phyloP scores from a whole-genome alignment of 1,140 invertebrate genomes.

The Pseudomyrmex dendroicus region DNA sequence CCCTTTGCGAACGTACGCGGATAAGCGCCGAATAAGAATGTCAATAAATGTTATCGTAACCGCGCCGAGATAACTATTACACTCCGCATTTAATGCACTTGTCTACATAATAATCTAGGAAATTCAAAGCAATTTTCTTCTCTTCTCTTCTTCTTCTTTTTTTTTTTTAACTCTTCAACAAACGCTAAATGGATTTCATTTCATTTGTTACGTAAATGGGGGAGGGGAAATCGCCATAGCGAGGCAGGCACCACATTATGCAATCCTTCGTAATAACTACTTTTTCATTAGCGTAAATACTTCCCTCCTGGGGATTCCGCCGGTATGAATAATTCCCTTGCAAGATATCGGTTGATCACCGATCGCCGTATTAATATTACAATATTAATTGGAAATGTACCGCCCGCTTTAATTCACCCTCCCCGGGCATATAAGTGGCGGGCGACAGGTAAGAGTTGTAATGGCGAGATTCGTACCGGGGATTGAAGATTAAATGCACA shows the following conservation, averaged over 20 bases:
- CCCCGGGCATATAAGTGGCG: not conserved
- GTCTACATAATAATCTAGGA: too few species aligned
- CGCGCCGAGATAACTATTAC: not conserved
- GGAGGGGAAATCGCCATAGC: not conserved
- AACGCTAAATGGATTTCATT: not conserved
- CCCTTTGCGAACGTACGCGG: constrained; percentile 43
- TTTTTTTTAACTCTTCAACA: not conserved
- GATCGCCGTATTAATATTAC: constrained; percentile 27
- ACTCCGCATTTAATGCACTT: not conserved
- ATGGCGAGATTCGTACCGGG: not conserved
- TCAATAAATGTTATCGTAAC: constrained; percentile 15
- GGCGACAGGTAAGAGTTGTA: constrained; percentile 5
- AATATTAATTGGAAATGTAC: constrained; percentile 39
- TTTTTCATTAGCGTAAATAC: constrained; percentile 34
- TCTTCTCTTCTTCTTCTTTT: not conserved
- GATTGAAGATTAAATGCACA: constrained; percentile 36
- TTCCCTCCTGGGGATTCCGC: not conserved
- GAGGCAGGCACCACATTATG: not conserved
- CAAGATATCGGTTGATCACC: constrained; percentile 27
- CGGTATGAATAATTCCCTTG: constrained; percentile 37
- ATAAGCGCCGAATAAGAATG: constrained; percentile 33
- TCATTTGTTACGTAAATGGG: not conserved
- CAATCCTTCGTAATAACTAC: not conserved
- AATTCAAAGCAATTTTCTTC: not conserved
- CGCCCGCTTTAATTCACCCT: constrained; percentile 19